Base-by-base conservation (phyloP, 2,888 invertebrate genomes). In the Tetropium fuscum region DNA sequence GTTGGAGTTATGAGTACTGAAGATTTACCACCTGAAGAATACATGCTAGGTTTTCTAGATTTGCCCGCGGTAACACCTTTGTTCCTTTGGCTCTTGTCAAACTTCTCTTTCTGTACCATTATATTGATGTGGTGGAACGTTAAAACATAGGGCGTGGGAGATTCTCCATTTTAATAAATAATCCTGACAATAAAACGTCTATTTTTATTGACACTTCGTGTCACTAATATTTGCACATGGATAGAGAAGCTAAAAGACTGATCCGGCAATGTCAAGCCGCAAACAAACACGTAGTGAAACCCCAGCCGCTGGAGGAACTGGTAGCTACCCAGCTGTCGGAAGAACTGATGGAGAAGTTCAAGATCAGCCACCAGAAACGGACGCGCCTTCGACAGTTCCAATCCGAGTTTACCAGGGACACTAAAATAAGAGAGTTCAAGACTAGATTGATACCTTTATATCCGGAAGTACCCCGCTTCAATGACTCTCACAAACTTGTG, bases 401-500 rank as follows among this genome's bases (percentile, higher is more conserved):
- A 63, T 62, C 74, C n/a, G 70, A 77, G 30, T 74, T 68, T 51
- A 64, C 77, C 3, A 74, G 71, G 54, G 66, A 75, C 18, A 69
- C 69, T 6, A 79, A 78, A 61, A 62, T 73, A 3, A 75, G 71
- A 49, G 78, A 76, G 48, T 76, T 70, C 47, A 73, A 73, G 56
- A 64, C 63, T 15, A 58, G 68, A 22, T 60, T 80, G 2, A 70
- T 72, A 6, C 77, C 77, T 1, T 70, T 77, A 32, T 78, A 78
- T 59, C 75, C 77, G 1, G 73, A 69, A 62, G 72, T 81, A 13
- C 76, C 74, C 0, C 66, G 59, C 16, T 69, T 74, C 20, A 73
- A 78, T 43, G 62, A 66, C 0, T 68, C 77, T 0, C 79, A 80
- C 43, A 82, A 84, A 18, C 84, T 86, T 13, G 74, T 90, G 19